Evolutionary conservation across 2,113 vertebrate genomes (phyloP), one percentile per base, ranked within the genome.

Genomic region (Zingel zingel): DNA sequence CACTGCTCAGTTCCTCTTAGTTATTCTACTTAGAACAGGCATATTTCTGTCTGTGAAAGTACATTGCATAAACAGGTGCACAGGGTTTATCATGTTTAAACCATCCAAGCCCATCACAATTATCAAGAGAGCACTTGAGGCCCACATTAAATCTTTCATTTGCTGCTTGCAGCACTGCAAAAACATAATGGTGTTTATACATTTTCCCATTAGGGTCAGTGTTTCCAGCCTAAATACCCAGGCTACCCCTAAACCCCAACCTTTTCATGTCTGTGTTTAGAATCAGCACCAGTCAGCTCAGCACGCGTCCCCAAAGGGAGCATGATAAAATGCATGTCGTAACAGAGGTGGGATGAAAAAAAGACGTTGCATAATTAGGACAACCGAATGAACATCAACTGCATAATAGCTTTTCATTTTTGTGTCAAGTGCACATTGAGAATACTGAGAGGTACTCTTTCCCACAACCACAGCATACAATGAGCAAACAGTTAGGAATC

Each of bases 111-210:
- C 63, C 71, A 89, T 85, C 81, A 86, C n/a, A 78, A 74, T 80
- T 83, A 82, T 81, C 63, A 84, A 47, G 74, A 90, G 87, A 88
- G 85, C 83, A 85, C 92, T 92, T 63, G 51, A 77, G 67, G 84
- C 87, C 84, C 74, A 79, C 80, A 84, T 86, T 78, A 77, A 83
- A 84, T 70, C 27, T 83, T 88, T 84, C 54, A 83, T 83, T 84
- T 85, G 79, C 68, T 73, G 62, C 75, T n/a, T 56, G 77, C 47
- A 82, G 56, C 65, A 66, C 36, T 69, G 59, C 79, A 81, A 84
- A 83, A 86, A 64, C 72, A 86, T 89, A 88, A 91, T 90, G 81
- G 43, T 83, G 71, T 89, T 91, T 85, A 76, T 84, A 64, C 54
- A 51, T 74, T 77, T 78, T 67, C 65, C 75, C 76, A 83, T 74